A percentile compares a stretch with the other conserved stretches of the same genome.
These are phyloP conservation scores for Todiramphus chloris DNA, from an alignment of 2,113 vertebrate genomes.

Conservation along the genomic window DNA sequence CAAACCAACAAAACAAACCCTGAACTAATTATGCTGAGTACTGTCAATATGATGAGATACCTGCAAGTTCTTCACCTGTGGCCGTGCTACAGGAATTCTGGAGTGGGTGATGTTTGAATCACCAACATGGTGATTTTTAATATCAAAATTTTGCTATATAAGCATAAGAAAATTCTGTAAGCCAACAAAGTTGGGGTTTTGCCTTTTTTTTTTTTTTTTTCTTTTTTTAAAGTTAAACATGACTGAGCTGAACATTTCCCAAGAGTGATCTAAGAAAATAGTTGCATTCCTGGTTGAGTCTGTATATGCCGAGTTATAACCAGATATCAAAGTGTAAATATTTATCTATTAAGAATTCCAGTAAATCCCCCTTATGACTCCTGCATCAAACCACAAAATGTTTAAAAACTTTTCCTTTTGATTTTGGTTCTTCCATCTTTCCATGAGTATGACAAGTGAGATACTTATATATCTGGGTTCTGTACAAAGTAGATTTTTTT, in stretches of 20 bases:
- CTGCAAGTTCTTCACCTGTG: background rate
- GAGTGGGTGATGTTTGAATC: background rate
- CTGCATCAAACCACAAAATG: background rate
- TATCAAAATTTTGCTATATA: background rate
- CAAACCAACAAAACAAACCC: background rate
- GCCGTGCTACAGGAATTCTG: background rate
- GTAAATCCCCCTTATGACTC: background rate
- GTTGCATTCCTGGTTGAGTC: constrained; percentile 1
- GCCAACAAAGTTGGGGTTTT: background rate
- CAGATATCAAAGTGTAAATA: background rate
- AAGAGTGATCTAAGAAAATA: background rate
- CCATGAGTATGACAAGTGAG: background rate
- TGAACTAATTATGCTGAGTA: background rate
- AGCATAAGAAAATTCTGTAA: background rate
- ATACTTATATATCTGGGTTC: background rate
- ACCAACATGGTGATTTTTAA: background rate
- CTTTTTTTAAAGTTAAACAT: background rate
- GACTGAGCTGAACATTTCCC: constrained; percentile 10
- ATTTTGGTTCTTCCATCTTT: background rate
- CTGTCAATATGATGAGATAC: background rate
- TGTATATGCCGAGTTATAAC: background rate
- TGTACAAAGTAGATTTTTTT: background rate
- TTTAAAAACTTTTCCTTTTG: background rate
- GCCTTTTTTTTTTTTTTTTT: background rate
- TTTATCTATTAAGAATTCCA: background rate